Conservation (phyloP, 64 coral and sea anemone genomes). For the Actinia equina region DNA sequence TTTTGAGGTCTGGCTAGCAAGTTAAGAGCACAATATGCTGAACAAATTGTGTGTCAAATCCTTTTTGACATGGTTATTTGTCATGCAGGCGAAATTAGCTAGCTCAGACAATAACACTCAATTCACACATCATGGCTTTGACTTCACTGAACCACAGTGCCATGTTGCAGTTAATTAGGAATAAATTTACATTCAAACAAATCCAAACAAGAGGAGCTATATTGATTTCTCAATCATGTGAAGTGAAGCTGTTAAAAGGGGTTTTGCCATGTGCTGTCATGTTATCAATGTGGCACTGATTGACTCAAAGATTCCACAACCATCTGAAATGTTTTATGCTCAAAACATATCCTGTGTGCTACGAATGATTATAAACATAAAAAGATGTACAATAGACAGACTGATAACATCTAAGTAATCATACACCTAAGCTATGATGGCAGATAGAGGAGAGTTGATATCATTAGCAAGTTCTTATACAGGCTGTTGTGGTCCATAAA, state of each 20-base stretch:
- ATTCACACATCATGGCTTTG: neutral
- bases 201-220: neutral
- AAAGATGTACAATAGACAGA: neutral
- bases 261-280: neutral
- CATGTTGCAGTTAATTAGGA: neutral
- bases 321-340: neutral
- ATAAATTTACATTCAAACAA: constrained; percentile 3
- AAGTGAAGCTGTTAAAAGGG: neutral
- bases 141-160: neutral
- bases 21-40: neutral
- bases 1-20: neutral
- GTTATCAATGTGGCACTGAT: neutral
- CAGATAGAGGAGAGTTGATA: neutral
- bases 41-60: constrained; percentile 14
- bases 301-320: neutral
- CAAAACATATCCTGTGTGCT: neutral
- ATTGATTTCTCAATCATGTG: neutral
- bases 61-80: neutral
- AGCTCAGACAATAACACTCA: neutral
- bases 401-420: constrained; percentile 3
- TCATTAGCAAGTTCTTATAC: neutral
- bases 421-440: constrained; percentile 6
- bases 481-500: neutral
- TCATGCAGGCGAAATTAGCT: neutral
- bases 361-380: neutral